Conservation (phyloP, 1,140 invertebrate genomes). For the Drosophila aff. region DNA sequence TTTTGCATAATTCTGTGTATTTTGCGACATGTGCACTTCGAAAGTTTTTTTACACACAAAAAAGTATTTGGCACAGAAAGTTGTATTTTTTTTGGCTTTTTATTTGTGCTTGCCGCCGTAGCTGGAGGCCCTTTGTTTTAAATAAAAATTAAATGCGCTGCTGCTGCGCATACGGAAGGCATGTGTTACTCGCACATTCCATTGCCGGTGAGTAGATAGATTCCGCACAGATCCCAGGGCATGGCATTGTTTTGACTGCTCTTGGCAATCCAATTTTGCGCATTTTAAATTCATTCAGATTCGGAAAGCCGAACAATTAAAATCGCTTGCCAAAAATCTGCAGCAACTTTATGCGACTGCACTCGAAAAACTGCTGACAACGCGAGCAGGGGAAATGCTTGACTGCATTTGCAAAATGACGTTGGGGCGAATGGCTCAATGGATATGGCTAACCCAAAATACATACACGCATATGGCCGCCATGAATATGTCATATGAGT, state of each 20-base stretch:
- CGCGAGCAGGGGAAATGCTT: constrained; percentile 46
- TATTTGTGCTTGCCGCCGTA: constrained; percentile 14
- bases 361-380: constrained; percentile 70
- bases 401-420: constrained; percentile 45
- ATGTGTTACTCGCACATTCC: constrained; percentile 18
- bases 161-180: constrained; percentile 32
- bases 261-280: constrained; percentile 29
- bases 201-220: constrained; percentile 8
- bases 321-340: constrained; percentile 74
- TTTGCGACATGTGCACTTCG: constrained; percentile 59
- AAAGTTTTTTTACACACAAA: constrained; percentile 39
- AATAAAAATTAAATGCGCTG: constrained; percentile 64
- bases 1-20: constrained; percentile 53
- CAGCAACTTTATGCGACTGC: constrained; percentile 55
- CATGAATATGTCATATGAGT: constrained; percentile 67
- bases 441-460: constrained; percentile 37
- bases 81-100: constrained; percentile 25
- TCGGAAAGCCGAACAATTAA: constrained; percentile 67
- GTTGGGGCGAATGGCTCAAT: constrained; percentile 23
- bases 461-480: constrained; percentile 35
- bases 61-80: constrained; percentile 30
- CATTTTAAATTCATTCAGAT: constrained; percentile 68
- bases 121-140: constrained; percentile 33
- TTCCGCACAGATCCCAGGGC: constrained; percentile 5
- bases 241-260: constrained; percentile 53